These are phyloP conservation scores for Crotalus horridus DNA, from an alignment of 2,113 vertebrate species.

Conservation along the genomic window DNA sequence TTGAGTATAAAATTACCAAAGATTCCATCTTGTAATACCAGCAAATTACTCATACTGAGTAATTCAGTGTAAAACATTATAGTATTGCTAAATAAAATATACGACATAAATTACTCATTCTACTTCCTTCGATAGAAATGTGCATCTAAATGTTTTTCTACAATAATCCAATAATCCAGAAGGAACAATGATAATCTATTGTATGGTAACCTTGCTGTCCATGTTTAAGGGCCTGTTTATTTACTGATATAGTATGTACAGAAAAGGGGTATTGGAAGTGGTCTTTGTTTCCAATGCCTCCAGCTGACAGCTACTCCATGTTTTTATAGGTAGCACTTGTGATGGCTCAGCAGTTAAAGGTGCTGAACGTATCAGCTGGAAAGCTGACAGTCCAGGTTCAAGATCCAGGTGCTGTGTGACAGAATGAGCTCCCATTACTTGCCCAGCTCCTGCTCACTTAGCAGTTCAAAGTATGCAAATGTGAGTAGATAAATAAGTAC, in stretches of 20 bases:
- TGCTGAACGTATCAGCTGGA: too few species aligned
- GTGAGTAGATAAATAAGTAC: too few species aligned
- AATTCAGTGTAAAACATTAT: neutral
- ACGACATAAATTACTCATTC: neutral
- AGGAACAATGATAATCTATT: neutral
- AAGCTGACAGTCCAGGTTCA: too few species aligned
- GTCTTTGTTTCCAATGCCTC: neutral
- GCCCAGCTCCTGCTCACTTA: too few species aligned
- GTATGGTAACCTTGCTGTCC: neutral
- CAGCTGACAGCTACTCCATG: neutral
- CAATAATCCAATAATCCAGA: neutral
- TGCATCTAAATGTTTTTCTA: neutral
- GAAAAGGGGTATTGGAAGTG: neutral
- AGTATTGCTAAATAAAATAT: neutral
- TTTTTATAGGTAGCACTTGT: neutral
- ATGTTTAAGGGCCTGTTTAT: neutral
- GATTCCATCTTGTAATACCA: neutral
- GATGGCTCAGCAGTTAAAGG: too few species aligned
- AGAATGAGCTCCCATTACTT: too few species aligned
- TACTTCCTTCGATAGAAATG: neutral
- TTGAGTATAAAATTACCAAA: neutral
- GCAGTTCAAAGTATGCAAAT: too few species aligned
- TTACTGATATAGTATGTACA: neutral
- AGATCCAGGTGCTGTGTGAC: too few species aligned
- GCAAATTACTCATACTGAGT: neutral